A percentile compares a stretch with the other conserved stretches of the same genome.
Evolutionary conservation across 1,140 invertebrate species (phyloP).

Genomic region (Drosophila azteca): DNA sequence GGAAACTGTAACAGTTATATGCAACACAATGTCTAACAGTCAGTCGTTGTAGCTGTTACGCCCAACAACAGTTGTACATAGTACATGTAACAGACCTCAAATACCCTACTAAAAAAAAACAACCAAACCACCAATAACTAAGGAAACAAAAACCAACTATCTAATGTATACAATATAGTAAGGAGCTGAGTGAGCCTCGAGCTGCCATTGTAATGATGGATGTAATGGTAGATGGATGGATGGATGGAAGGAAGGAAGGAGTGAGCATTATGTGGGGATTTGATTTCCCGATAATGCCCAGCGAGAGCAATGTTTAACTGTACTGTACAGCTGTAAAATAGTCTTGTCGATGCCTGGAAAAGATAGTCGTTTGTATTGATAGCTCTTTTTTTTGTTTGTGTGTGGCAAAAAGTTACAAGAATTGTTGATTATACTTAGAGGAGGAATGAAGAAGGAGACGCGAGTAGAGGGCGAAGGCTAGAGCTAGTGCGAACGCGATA

Average conservation of each 20-base stretch:
- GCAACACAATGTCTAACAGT: conserved; percentile 30
- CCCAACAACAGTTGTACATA: conserved; percentile 29
- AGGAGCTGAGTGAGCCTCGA: conserved; percentile 25
- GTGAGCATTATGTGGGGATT: conserved; percentile 5
- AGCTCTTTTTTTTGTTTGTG: conserved; percentile 36
- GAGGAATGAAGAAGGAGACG: conserved; percentile 13
- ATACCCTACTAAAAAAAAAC: conserved; percentile 20
- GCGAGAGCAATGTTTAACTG: conserved; percentile 58
- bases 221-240: conserved; percentile 7
- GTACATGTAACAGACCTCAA: conserved; percentile 38
- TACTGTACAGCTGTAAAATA: conserved; percentile 68
- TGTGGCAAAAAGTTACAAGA: conserved; percentile 33
- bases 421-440: conserved; percentile 57
- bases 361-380: conserved; percentile 33
- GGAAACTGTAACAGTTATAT: conserved; percentile 14
- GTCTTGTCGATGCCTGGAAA: conserved; percentile 51
- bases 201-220: conserved; percentile 4
- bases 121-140: conserved; percentile 2
- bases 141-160: conserved; percentile 16
- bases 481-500: not conserved
- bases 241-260: not conserved
- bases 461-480: conserved; percentile 1
- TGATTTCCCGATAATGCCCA: conserved; percentile 15
- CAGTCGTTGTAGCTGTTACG: conserved; percentile 41
- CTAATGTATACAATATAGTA: conserved; percentile 42